Evolutionary conservation across 2,113 vertebrate genomes (phyloP).

Genomic region (Daphoenositta chrysoptera): DNA sequence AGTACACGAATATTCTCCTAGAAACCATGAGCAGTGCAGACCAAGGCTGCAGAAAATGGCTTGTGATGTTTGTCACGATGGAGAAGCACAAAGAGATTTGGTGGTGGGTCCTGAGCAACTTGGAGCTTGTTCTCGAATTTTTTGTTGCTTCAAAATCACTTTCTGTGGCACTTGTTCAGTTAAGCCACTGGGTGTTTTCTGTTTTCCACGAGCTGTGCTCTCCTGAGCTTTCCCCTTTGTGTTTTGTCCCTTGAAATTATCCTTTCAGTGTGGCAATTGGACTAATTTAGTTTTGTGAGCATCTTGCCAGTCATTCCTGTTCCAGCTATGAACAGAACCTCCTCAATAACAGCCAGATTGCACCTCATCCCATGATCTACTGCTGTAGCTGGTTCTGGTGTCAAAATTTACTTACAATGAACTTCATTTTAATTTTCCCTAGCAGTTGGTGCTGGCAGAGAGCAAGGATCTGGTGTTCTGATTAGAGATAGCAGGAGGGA

Average conservation of each 20-base stretch:
- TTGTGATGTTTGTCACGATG: background rate
- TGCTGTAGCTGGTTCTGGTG: background rate
- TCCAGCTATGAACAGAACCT: background rate
- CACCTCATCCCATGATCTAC: background rate
- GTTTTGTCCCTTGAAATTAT: background rate
- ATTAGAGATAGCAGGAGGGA: background rate
- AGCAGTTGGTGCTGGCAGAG: background rate
- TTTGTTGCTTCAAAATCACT: background rate
- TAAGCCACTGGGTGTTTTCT: background rate
- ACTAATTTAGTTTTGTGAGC: background rate
- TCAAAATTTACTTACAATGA: background rate
- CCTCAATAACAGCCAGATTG: background rate
- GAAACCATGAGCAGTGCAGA: background rate
- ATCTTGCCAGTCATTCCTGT: background rate
- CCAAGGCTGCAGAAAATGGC: background rate
- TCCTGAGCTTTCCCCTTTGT: background rate
- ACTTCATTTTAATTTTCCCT: background rate
- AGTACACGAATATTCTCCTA: rapidly evolving
- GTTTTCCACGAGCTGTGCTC: background rate
- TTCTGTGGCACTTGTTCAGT: background rate
- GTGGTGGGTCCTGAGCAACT: background rate
- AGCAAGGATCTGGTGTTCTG: background rate
- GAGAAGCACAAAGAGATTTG: background rate
- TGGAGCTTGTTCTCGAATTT: background rate
- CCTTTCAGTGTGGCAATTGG: background rate